These are phyloP conservation scores for Caenorhabditis sp. DNA, from an alignment of 2,888 invertebrate species.

Conservation along the genomic window DNA sequence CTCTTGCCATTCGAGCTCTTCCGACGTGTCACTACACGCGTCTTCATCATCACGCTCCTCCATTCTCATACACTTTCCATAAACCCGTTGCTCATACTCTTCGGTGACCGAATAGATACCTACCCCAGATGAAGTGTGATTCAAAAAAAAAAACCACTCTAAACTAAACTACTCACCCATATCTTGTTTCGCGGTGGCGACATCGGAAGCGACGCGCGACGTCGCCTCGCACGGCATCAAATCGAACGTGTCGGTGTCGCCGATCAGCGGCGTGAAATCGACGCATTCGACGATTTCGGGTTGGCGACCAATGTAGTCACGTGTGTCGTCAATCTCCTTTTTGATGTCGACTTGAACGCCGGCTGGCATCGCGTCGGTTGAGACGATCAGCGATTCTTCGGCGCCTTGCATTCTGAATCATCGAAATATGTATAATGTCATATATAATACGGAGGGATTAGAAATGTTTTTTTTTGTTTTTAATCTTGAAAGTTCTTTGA, in stretches of 20 bases:
- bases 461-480: no score
- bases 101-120: slow-evolving; percentile 40
- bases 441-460: no score
- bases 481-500: no score
- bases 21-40: slow-evolving; percentile 3
- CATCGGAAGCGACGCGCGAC: no score
- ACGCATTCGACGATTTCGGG: slow-evolving; percentile 65
- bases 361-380: slow-evolving; percentile 43
- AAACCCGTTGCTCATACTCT: slow-evolving; percentile 38
- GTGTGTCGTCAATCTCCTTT: slow-evolving; percentile 48
- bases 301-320: slow-evolving; percentile 64
- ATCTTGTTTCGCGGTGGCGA: slow-evolving; percentile 2
- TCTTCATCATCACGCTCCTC: slow-evolving; percentile 7
- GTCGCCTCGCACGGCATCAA: slow-evolving; percentile 5
- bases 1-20: background rate
- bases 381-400: slow-evolving; percentile 44
- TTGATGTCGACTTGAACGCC: slow-evolving; percentile 51
- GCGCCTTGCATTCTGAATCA: slow-evolving; percentile 41
- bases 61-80: slow-evolving; percentile 10
- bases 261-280: slow-evolving; percentile 61
- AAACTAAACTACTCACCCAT: slow-evolving; percentile 16
- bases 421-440: background rate
- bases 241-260: slow-evolving; percentile 21
- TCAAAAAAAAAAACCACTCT: no score
- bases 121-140: no score